phyloP scores from a whole-genome alignment of 2,888 invertebrate species.

The Pachymerium ferrugineum region DNA sequence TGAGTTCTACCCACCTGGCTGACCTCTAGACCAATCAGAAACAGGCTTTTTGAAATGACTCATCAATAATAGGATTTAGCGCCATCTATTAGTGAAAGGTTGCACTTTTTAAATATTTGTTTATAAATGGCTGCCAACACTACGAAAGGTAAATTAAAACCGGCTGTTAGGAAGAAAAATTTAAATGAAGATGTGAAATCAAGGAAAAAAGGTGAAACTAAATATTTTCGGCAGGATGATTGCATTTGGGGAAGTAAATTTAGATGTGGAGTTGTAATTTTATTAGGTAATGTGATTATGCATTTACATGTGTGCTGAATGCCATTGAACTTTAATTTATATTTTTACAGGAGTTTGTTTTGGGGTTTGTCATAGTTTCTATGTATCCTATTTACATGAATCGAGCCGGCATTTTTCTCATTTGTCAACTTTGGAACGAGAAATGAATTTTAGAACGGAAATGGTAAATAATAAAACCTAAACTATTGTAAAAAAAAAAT shows the following conservation, averaged over 20 bases:
- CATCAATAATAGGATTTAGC: too few relatives aligned
- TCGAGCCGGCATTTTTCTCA: slow-evolving; percentile 77
- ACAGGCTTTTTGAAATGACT: too few relatives aligned
- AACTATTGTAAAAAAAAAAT: slow-evolving; percentile 17
- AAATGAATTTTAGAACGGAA: slow-evolving; percentile 78
- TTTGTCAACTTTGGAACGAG: slow-evolving; percentile 73
- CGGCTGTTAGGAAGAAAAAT: background rate
- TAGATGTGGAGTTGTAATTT: too few relatives aligned
- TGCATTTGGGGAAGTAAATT: background rate
- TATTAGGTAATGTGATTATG: background rate
- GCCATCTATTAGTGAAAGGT: background rate
- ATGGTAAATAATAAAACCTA: slow-evolving; percentile 56
- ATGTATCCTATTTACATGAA: slow-evolving; percentile 70
- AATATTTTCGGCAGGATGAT: background rate
- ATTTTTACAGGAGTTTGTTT: background rate
- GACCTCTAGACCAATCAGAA: background rate
- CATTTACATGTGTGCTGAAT: background rate
- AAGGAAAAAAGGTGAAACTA: background rate
- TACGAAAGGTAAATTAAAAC: background rate
- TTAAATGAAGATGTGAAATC: background rate
- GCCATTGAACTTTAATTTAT: background rate
- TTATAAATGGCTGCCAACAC: background rate
- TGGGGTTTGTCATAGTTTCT: slow-evolving; percentile 56
- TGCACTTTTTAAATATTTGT: too few relatives aligned
- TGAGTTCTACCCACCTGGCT: background rate